These are phyloP conservation scores for Xestia ashworthii DNA, from an alignment of 2,888 invertebrate genomes.

Conservation along the genomic window DNA sequence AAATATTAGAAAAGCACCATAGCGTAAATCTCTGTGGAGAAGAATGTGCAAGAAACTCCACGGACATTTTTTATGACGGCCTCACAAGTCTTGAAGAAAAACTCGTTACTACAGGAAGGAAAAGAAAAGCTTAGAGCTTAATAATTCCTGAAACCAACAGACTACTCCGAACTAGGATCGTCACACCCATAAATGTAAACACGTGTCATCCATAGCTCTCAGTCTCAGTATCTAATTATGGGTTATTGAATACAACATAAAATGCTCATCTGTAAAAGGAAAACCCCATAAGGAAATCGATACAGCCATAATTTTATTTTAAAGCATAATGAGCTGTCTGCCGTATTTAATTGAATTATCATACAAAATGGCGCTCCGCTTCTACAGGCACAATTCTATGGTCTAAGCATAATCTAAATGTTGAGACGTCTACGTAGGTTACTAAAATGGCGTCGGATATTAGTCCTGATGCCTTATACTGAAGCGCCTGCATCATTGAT, in stretches of 20 bases:
- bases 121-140: background rate
- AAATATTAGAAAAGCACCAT: no score
- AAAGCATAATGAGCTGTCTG: slow-evolving; percentile 16
- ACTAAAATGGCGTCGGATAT: background rate
- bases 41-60: background rate
- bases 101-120: background rate
- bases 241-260: slow-evolving; percentile 38
- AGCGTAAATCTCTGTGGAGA: background rate
- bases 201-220: slow-evolving; percentile 1
- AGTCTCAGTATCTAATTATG: slow-evolving; percentile 10
- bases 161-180: background rate
- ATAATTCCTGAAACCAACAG: background rate
- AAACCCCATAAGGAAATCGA: slow-evolving; percentile 45
- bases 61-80: background rate
- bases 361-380: slow-evolving; percentile 4
- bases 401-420: background rate
- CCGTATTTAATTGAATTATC: slow-evolving; percentile 12
- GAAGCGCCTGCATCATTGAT: background rate
- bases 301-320: slow-evolving; percentile 10
- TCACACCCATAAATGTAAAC: slow-evolving; percentile 1
- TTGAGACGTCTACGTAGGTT: background rate
- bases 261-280: slow-evolving; percentile 35
- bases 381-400: background rate
- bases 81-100: background rate
- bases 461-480: background rate